Evolutionary conservation across 2,797 vertebrate genomes (phyloP).

Genomic region (Lacerta bilineata): DNA sequence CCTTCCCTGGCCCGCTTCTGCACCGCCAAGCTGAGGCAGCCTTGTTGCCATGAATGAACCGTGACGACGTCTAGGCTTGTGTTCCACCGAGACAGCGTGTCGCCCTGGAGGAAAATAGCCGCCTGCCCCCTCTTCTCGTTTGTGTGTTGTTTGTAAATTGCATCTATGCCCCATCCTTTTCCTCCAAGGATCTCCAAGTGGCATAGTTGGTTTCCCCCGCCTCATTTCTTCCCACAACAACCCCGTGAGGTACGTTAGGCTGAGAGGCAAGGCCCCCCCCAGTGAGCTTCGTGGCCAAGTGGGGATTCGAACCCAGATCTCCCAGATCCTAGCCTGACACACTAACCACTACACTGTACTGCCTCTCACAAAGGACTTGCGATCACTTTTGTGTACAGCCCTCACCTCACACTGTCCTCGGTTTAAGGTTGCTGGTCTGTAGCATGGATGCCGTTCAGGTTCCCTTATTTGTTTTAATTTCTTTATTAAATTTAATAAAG

Average conservation of each 20-base stretch:
- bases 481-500: background rate
- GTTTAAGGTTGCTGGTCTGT: background rate
- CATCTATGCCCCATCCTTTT: too few species aligned
- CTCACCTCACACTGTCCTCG: background rate
- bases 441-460: background rate
- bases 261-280: too few species aligned
- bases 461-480: background rate
- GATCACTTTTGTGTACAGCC: background rate
- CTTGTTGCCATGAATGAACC: background rate
- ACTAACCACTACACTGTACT: too few species aligned
- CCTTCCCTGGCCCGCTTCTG: background rate
- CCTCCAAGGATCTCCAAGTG: too few species aligned
- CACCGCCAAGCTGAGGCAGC: background rate
- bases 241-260: too few species aligned
- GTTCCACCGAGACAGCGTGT: background rate
- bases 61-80: background rate
- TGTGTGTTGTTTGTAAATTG: too few species aligned
- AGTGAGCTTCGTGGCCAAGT: too few species aligned
- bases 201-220: too few species aligned
- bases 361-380: background rate
- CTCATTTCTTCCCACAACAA: too few species aligned
- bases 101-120: background rate
- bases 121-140: background rate
- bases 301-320: too few species aligned
- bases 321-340: too few species aligned